Percentiles rank a stretch among this genome's conserved stretches.
These are phyloP conservation scores for Coreoperca whiteheadi DNA, from an alignment of 2,113 vertebrate genomes.

Conservation along the genomic window DNA sequence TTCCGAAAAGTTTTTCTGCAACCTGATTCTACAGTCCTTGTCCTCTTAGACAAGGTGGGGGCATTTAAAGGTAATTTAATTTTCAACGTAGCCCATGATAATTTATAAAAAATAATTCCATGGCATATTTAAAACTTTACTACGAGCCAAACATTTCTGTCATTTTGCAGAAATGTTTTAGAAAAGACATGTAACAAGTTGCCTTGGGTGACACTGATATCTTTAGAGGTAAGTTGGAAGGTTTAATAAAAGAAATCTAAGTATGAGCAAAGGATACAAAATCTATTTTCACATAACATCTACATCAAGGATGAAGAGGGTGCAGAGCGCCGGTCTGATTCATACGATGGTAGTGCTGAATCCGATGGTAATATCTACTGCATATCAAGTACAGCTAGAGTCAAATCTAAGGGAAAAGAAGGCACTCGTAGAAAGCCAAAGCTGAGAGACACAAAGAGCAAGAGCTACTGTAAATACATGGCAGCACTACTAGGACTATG, in stretches of 20 bases:
- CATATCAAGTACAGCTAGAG: conserved; percentile 16
- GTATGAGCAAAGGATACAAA: conserved; percentile 26
- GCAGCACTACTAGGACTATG: conserved; percentile 37
- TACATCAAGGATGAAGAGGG: conserved; percentile 24
- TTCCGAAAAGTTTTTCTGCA: conserved; percentile 21
- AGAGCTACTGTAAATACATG: conserved; percentile 42
- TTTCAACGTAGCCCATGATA: not conserved
- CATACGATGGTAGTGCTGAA: conserved; percentile 20
- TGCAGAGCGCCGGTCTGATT: conserved; percentile 48
- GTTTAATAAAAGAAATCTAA: conserved; percentile 37
- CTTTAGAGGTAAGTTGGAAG: conserved; percentile 23
- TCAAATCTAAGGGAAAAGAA: conserved; percentile 22
- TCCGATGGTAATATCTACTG: conserved; percentile 23
- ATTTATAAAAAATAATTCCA: not conserved
- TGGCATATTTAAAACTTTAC: not conserved
- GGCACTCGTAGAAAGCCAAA: conserved; percentile 44
- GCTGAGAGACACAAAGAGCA: conserved; percentile 45
- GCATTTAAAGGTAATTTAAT: not conserved
- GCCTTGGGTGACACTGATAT: conserved; percentile 14
- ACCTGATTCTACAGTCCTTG: not conserved
- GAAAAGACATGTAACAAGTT: conserved; percentile 34
- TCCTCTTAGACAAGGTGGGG: not conserved
- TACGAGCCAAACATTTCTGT: not conserved
- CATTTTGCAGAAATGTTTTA: conserved; percentile 8
- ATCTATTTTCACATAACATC: conserved; percentile 20